phyloP scores from a whole-genome alignment of 2,797 vertebrate species.

The Arrhamphus sclerolepis region DNA sequence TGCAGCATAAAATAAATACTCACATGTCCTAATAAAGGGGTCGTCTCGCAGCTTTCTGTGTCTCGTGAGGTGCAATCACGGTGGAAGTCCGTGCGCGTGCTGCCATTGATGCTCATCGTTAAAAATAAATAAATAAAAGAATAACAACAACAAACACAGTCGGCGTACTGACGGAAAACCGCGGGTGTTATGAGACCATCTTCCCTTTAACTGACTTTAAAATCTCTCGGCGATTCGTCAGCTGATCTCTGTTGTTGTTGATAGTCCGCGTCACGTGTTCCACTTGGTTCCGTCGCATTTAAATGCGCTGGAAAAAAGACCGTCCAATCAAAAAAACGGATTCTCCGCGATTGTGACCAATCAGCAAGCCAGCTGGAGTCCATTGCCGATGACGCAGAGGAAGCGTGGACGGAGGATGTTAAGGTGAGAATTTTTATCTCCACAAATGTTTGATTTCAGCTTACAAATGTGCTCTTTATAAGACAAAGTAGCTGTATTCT shows the following conservation, averaged over 20 bases:
- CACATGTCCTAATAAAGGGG: slow-evolving; percentile 72
- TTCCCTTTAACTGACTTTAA: not conserved
- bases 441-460: not conserved
- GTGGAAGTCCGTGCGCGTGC: not conserved
- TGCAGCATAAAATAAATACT: slow-evolving; percentile 40
- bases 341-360: slow-evolving; percentile 48
- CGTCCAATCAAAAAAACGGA: slow-evolving; percentile 48
- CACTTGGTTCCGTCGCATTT: slow-evolving; percentile 47
- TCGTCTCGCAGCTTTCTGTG: slow-evolving; percentile 27
- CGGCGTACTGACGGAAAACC: not conserved
- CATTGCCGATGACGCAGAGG: slow-evolving; percentile 55
- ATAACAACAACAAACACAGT: too few species aligned
- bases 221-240: slow-evolving; percentile 21
- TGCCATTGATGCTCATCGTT: slow-evolving; percentile 58
- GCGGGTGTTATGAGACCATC: slow-evolving; percentile 15
- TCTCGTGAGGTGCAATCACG: not conserved
- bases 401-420: slow-evolving; percentile 63
- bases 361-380: slow-evolving; percentile 41
- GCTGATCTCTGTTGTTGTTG: slow-evolving; percentile 38
- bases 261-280: slow-evolving; percentile 21
- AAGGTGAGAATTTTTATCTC: slow-evolving; percentile 62
- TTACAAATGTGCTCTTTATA: not conserved
- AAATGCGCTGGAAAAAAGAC: rapidly evolving
- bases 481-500: not conserved
- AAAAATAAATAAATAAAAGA: too few species aligned